Base-by-base conservation (phyloP, 1,140 invertebrate species). In the Heterodera schachtii region DNA sequence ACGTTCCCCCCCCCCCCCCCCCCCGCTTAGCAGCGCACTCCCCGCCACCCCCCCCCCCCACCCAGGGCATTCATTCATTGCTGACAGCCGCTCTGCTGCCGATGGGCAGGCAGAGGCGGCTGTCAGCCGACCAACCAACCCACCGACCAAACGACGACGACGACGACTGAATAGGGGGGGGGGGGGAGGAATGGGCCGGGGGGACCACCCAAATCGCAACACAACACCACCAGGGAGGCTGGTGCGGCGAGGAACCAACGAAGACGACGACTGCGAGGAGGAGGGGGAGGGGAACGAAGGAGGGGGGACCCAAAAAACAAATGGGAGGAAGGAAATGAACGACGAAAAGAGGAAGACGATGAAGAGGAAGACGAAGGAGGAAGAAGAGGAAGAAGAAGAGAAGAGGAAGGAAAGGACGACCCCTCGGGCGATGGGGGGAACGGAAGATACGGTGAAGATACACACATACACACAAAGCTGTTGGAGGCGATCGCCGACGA, bases 121-220 rank as follows among this genome's bases (percentile, higher is more conserved):
- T 60, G 57, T 60, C 57, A 60, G 57, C 57, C 57, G 57, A 60
- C 57, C 57, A 19, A 60, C 57, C 57, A 19, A 60, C 57, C 57
- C 13, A 60, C 57, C 57, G 16, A 60, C 57, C 57, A 19, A 60
- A 11, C 57, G 57, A 60, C 11, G 4, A 31, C 31, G 31, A 31
- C 31, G 31, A 31, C 31, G 31, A 31, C 31, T 31, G 31, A 31
- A 31, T 31, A 1, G 31, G 31, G 57, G 19, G 19, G 13, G 57
- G 9, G 31, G 57, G 19, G 19, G 13, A 13, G 9, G 57, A 52
- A 52, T 19, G 8, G 57, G 57, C 9, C 9, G 57, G 11, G 57
- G 57, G 57, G 57, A 60, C 57, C 57, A 60, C 57, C 57, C 57
- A 60, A 60, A 60, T 60, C 57, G 57, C 57, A 60, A 60, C 57